phyloP scores from a whole-genome alignment of 2,888 invertebrate species.

The Sepiola atlantica region DNA sequence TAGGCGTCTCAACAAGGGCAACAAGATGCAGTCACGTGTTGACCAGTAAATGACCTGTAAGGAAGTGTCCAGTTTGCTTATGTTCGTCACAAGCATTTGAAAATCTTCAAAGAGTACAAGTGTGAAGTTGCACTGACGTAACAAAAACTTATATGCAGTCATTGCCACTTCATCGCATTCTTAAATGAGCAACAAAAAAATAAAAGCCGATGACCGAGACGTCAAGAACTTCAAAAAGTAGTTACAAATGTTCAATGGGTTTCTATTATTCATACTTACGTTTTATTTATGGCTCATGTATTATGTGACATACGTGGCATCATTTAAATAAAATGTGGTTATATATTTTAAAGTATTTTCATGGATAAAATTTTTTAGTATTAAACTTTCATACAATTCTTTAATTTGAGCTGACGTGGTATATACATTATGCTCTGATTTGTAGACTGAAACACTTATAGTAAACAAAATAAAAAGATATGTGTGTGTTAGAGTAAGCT shows the following conservation, averaged over 20 bases:
- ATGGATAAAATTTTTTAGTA: no score
- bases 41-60: neutral
- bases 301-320: neutral
- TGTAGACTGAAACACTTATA: no score
- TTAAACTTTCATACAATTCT: no score
- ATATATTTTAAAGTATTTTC: neutral
- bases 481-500: no score
- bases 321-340: neutral
- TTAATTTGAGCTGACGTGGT: no score
- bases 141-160: neutral
- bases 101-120: neutral
- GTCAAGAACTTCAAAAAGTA: neutral
- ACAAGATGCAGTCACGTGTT: neutral
- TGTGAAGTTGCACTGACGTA: neutral
- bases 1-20: slow-evolving; percentile 3
- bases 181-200: neutral
- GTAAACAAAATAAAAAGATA: no score
- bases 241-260: neutral
- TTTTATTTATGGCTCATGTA: neutral
- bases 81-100: neutral
- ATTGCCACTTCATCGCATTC: neutral
- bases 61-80: neutral
- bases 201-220: neutral
- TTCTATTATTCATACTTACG: neutral
- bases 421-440: no score